A percentile compares a stretch with the other conserved stretches of the same genome.
Evolutionary conservation across 2,888 invertebrate genomes (phyloP).

Genomic region (Mongoloraphidia duomilia): DNA sequence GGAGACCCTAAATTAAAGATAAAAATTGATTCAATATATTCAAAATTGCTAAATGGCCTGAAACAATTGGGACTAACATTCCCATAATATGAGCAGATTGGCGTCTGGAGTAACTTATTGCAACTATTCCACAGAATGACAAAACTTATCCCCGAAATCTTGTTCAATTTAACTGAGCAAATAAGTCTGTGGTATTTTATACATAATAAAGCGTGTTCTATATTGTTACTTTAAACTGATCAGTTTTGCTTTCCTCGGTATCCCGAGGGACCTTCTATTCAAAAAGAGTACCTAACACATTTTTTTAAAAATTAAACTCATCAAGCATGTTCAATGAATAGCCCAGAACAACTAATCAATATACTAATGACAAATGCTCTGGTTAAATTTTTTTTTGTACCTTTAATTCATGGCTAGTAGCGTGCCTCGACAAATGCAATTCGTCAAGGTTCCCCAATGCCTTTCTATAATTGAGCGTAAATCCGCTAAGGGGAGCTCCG

Average conservation of each 20-base stretch:
- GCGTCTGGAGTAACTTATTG: neutral
- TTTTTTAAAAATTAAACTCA: no score
- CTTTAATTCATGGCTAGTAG: conserved; percentile 52
- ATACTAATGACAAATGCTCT: no score
- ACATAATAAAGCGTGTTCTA: no score
- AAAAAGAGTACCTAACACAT: no score
- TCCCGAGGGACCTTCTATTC: no score
- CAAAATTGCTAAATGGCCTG: neutral
- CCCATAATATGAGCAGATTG: neutral
- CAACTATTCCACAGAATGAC: neutral
- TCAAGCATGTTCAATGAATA: no score
- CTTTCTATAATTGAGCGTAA: conserved; percentile 49
- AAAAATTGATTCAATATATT: neutral
- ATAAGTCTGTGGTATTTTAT: no score
- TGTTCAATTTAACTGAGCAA: no score
- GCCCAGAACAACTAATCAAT: no score
- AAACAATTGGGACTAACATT: neutral
- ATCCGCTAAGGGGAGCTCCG: conserved; percentile 52
- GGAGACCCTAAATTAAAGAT: conserved; percentile 33
- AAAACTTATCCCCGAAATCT: no score
- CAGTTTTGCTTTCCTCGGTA: no score
- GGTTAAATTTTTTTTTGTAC: conserved; percentile 20
- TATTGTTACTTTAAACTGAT: no score
- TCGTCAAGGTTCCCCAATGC: conserved; percentile 51
- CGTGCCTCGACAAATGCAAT: conserved; percentile 45